Base-by-base conservation (phyloP, 2,113 vertebrate species). In the Eulemur macaco region DNA sequence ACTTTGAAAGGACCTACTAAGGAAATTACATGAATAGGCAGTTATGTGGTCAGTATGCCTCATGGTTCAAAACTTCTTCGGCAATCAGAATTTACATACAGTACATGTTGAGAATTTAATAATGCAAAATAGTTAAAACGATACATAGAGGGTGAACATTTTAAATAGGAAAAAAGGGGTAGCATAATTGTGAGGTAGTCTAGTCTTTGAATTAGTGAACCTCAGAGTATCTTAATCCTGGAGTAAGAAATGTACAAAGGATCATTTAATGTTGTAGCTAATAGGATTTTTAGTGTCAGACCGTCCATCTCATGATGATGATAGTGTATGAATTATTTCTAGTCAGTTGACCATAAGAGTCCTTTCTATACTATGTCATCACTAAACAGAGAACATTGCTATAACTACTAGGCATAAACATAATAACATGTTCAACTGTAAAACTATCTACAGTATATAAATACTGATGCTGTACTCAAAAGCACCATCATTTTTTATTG, bases 401-500 rank as follows among this genome's bases (percentile, higher is more conserved):
- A 8, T 98, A 98, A 98, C 96, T 96, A 94, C 68, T 80, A 98
- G 96, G 83, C 96, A 97, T 96, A 98, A 98, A 97, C 91, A 96
- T 97, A 97, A 96, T 97, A 97, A 97, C 93, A 96, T 94, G 96
- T 98, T 97, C 96, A 92, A 98, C 94, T 97, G 87, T 98, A 98
- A 98, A 98, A 98, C 98, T 96, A 97, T 84, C 95, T 97, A 94
- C 83, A 98, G 97, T 98, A 97, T 97, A 98, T 96, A 96, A 97
- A 98, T 98, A 98, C 96, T 94, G 89, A 97, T 97, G 97, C 77
- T 97, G 63, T 90, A 83, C 94, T 98, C 97, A 92, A 97, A 98
- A 90, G 88, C 63, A 95, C 97, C 97, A 97, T 96, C 95, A 95
- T 96, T 96, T 98, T 97, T 96, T 98, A 97, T 39, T 97, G 97